A percentile compares a stretch with the other conserved stretches of the same genome.
Evolutionary conservation across 2,797 vertebrate genomes (phyloP).

Genomic region (Gobio occitaniae): DNA sequence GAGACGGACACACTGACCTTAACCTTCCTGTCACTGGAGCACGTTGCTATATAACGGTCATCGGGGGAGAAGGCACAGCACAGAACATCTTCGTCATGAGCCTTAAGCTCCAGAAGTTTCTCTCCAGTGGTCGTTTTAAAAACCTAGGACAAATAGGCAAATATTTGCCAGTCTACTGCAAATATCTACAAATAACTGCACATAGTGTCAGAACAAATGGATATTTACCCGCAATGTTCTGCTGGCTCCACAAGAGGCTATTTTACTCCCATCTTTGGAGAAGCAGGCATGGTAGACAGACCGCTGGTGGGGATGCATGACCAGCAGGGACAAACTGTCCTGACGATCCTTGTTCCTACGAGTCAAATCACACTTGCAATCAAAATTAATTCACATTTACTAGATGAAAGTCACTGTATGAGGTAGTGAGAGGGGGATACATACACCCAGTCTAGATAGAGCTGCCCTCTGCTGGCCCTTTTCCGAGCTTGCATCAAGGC

Average conservation of each 20-base stretch:
- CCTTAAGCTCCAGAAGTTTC: slow-evolving; percentile 85
- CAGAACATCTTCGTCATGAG: slow-evolving; percentile 93
- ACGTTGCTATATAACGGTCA: slow-evolving; percentile 88
- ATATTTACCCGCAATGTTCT: slow-evolving; percentile 87
- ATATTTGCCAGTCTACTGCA: background rate
- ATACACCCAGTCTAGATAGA: slow-evolving; percentile 95
- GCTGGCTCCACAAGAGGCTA: slow-evolving; percentile 93
- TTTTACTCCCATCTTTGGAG: slow-evolving; percentile 88
- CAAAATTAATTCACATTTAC: background rate
- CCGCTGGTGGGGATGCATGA: slow-evolving; percentile 92
- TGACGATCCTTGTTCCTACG: slow-evolving; percentile 88
- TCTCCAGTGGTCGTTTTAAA: slow-evolving; percentile 93
- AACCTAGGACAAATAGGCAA: slow-evolving; percentile 74
- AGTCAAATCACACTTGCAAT: background rate
- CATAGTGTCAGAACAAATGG: background rate
- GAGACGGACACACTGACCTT: slow-evolving; percentile 77
- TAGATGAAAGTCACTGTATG: background rate
- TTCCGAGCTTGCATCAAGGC: slow-evolving; percentile 83
- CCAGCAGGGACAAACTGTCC: slow-evolving; percentile 87
- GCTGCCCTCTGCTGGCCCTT: slow-evolving; percentile 73
- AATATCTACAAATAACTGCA: background rate
- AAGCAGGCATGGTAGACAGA: slow-evolving; percentile 93
- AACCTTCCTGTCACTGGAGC: slow-evolving; percentile 92
- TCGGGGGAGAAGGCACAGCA: slow-evolving; percentile 93
- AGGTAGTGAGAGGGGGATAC: slow-evolving; percentile 54